phyloP scores from a whole-genome alignment of 2,888 invertebrate genomes.

The Trichopoda pennipes region DNA sequence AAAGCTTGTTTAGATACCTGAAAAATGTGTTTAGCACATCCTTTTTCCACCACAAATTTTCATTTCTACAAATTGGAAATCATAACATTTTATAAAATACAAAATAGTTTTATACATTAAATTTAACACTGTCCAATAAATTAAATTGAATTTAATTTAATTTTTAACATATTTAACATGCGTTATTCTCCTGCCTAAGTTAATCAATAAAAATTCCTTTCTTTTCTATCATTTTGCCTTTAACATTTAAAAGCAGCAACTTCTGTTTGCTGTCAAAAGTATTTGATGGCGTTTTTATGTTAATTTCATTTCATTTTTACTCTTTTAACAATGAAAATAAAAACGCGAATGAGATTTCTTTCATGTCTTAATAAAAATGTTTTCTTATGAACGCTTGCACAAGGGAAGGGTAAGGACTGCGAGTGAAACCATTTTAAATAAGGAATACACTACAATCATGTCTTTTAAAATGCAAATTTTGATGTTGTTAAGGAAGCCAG shows the following conservation, averaged over 20 bases:
- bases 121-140: no score
- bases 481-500: constrained; percentile 27
- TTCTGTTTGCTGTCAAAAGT: constrained; percentile 37
- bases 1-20: no score
- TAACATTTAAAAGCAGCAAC: neutral
- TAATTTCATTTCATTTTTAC: constrained; percentile 41
- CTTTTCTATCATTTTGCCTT: neutral
- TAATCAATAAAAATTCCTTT: neutral
- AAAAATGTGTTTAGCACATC: no score
- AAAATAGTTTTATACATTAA: no score
- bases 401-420: neutral
- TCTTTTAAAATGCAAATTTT: constrained; percentile 59
- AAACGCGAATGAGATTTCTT: constrained; percentile 49
- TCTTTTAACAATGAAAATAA: constrained; percentile 33
- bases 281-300: constrained; percentile 57
- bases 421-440: neutral
- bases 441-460: constrained; percentile 20
- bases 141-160: no score
- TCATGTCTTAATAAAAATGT: constrained; percentile 22
- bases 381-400: constrained; percentile 16
- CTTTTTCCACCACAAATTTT: no score
- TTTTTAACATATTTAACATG: no score
- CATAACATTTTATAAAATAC: no score
- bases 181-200: no score
- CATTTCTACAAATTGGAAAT: no score